A percentile compares a stretch with the other conserved stretches of the same genome.
Conservation (phyloP, 2,797 vertebrate species). For the Odontamblyopus rebecca region DNA sequence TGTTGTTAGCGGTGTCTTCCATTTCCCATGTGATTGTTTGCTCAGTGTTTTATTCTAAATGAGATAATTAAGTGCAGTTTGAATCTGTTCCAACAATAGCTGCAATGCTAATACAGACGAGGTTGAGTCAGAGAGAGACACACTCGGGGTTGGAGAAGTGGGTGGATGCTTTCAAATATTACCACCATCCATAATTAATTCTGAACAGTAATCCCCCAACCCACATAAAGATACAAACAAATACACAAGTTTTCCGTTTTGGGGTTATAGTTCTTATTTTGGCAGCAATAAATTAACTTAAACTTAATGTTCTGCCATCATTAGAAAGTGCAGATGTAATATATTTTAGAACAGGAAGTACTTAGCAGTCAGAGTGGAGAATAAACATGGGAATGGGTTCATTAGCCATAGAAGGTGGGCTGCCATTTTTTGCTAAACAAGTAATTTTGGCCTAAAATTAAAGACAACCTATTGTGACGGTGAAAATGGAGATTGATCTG, state of each 20-base stretch:
- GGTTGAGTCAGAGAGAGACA: constrained; percentile 13
- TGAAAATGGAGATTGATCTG: too few relatives aligned
- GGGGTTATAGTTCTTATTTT: constrained; percentile 11
- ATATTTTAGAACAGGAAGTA: background rate
- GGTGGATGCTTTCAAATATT: constrained; percentile 27
- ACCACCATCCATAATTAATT: constrained; percentile 43
- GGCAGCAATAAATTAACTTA: background rate
- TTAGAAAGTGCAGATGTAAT: background rate
- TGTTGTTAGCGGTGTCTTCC: too few relatives aligned
- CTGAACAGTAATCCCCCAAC: constrained; percentile 28
- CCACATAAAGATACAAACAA: constrained; percentile 7
- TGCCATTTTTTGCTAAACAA: background rate
- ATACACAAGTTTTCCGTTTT: constrained; percentile 3
- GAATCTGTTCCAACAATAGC: constrained; percentile 16
- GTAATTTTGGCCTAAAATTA: background rate
- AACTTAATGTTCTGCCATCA: background rate
- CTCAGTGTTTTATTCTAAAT: background rate
- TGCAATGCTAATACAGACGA: constrained; percentile 7
- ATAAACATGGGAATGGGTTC: background rate
- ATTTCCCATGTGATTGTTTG: background rate
- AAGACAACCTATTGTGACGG: too few relatives aligned
- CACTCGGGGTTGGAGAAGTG: constrained; percentile 10
- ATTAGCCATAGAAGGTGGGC: background rate
- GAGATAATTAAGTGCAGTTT: constrained; percentile 5
- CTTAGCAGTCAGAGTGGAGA: background rate